Evolutionary conservation across 2,888 invertebrate species (phyloP), one percentile per base, ranked within the genome.

Genomic region (Epinotia ramella): DNA sequence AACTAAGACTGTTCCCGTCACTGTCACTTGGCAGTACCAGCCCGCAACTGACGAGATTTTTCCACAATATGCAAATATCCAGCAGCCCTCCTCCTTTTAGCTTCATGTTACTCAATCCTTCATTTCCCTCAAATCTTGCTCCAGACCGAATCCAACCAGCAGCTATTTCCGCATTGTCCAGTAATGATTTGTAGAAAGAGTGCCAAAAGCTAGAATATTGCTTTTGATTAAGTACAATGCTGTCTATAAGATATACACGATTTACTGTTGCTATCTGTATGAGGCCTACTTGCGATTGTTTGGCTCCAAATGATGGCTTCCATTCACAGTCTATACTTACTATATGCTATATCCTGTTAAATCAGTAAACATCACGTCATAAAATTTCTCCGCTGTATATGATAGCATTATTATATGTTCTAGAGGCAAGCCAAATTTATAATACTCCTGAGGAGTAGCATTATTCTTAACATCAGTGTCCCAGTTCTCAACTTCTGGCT

Each of bases 251-350:
- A 89, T 96, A 98, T 69, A 98, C 96, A 82, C 92, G 93, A 71
- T 95, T 92, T 71, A 90, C 88, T 6, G 97, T 97, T 18, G 98
- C 97, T 80, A 98, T 95, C 93, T 99, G 99, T 86, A 98, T 96
- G 60, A 98, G 89, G 70, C 97, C 97, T 59, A 98, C 95, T 84
- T 96, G 96, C 81, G 95, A 96, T 79, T 95, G 95, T 79, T 95
- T 95, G 13, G 96, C 95, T 76, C 96, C 96, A 91, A 97, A 96
- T 78, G 96, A 96, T 56, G 98, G 98, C 87, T 98, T 98, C 98
- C 98, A 99, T 91, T 99, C 98, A 70, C 97, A 97, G 88, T 99
- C 98, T 82, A 98, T 96, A 62, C 98, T 98, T 40, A 98, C 96
- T n/a, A n/a, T 72, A 97, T 81, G 82, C 82, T 86, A 79, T 82